Evolutionary conservation across 2,113 vertebrate genomes (phyloP).

Genomic region (Illadopsis cleaveri): DNA sequence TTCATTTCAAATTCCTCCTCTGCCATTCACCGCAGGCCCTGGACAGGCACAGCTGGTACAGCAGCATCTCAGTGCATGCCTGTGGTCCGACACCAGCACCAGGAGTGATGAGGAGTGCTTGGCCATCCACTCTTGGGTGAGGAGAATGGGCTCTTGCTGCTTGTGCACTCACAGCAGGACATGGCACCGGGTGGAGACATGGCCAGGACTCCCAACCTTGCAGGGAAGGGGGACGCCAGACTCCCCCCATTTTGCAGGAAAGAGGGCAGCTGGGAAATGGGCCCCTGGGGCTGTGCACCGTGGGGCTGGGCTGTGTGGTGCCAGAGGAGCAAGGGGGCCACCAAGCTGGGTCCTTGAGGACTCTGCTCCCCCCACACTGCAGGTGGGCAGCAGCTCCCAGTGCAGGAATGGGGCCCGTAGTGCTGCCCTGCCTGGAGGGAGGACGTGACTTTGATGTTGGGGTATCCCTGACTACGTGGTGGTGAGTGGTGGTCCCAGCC

Average conservation of each 20-base stretch:
- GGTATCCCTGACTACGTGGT: neutral
- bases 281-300: accelerated
- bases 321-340: neutral
- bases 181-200: accelerated
- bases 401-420: accelerated
- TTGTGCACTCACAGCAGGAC: neutral
- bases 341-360: neutral
- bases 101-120: neutral
- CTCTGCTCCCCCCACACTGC: accelerated
- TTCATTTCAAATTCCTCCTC: neutral
- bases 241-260: accelerated
- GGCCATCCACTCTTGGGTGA: neutral
- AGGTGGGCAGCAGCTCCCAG: neutral
- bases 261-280: neutral
- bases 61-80: accelerated
- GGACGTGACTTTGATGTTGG: accelerated
- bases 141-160: neutral
- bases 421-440: neutral
- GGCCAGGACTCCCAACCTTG: neutral
- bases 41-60: neutral
- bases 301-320: accelerated
- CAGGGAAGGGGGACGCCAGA: accelerated
- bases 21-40: neutral
- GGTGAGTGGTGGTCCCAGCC: neutral
- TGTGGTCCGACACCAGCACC: accelerated